Evolutionary conservation across 2,113 vertebrate genomes (phyloP).

Genomic region (Hippocampus mohnikei): DNA sequence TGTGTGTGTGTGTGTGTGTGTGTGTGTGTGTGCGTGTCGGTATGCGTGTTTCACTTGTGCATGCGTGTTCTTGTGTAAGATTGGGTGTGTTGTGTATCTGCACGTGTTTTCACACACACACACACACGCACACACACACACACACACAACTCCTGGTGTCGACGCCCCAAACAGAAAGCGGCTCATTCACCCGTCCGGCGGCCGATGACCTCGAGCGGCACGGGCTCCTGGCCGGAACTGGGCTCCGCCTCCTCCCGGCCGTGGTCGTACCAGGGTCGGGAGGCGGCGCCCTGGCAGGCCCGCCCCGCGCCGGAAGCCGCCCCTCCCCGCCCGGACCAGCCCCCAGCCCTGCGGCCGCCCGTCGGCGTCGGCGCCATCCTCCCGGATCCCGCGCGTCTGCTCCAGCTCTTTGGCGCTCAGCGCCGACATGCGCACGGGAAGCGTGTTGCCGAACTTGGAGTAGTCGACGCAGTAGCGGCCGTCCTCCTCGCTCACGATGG

Average conservation of each 20-base stretch:
- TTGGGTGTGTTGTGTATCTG: too few relatives aligned
- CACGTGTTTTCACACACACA: too few relatives aligned
- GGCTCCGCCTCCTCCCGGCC: constrained; percentile 49
- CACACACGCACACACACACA: too few relatives aligned
- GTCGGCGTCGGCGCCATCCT: constrained; percentile 30
- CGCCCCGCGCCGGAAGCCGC: constrained; percentile 71
- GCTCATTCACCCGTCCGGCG: constrained; percentile 51
- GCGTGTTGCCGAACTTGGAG: constrained; percentile 83
- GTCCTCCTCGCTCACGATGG: constrained; percentile 79
- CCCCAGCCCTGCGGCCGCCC: constrained; percentile 70
- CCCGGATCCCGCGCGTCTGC: constrained; percentile 65
- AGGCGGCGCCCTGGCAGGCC: constrained; percentile 39
- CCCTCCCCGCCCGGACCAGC: constrained; percentile 71
- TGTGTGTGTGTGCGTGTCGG: too few relatives aligned
- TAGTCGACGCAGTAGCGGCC: constrained; percentile 78
- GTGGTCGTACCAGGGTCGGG: constrained; percentile 65
- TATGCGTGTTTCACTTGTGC: too few relatives aligned
- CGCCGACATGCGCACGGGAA: constrained; percentile 67
- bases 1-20: background rate
- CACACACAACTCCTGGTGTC: too few relatives aligned
- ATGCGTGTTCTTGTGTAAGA: too few relatives aligned
- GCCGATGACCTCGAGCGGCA: constrained; percentile 72
- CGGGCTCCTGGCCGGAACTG: constrained; percentile 61
- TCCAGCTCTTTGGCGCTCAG: constrained; percentile 78
- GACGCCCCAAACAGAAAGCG: background rate